These are phyloP conservation scores for Hemicordylus capensis DNA, from an alignment of 2,113 vertebrate genomes.

Conservation along the genomic window DNA sequence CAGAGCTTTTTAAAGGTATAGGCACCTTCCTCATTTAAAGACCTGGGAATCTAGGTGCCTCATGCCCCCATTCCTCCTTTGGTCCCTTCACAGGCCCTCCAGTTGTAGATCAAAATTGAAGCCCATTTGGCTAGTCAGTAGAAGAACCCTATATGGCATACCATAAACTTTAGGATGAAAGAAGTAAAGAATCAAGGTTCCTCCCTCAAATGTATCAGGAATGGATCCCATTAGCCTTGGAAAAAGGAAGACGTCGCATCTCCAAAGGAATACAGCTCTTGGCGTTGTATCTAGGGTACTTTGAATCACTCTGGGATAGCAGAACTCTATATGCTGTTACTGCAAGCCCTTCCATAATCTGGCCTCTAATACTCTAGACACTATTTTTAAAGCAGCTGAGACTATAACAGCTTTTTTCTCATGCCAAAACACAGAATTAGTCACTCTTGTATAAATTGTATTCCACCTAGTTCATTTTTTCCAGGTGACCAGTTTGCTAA, in stretches of 20 bases:
- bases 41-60: neutral
- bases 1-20: too few species aligned
- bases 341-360: neutral
- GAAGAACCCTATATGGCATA: neutral
- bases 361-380: neutral
- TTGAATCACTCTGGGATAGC: neutral
- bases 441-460: slow-evolving; percentile 48
- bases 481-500: slow-evolving; percentile 64
- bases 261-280: neutral
- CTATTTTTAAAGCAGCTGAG: slow-evolving; percentile 24
- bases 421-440: slow-evolving; percentile 54
- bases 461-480: slow-evolving; percentile 56
- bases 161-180: neutral
- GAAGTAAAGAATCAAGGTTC: neutral
- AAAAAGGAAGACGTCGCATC: neutral
- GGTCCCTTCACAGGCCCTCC: neutral
- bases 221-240: neutral
- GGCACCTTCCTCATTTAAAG: neutral
- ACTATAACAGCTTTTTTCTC: slow-evolving; percentile 9
- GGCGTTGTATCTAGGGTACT: neutral
- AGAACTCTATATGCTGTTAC: neutral
- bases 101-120: neutral
- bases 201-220: neutral
- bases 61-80: neutral
- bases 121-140: neutral